phyloP scores from a whole-genome alignment of 2,888 invertebrate genomes.

The Hermaeophaga mercurialis region DNA sequence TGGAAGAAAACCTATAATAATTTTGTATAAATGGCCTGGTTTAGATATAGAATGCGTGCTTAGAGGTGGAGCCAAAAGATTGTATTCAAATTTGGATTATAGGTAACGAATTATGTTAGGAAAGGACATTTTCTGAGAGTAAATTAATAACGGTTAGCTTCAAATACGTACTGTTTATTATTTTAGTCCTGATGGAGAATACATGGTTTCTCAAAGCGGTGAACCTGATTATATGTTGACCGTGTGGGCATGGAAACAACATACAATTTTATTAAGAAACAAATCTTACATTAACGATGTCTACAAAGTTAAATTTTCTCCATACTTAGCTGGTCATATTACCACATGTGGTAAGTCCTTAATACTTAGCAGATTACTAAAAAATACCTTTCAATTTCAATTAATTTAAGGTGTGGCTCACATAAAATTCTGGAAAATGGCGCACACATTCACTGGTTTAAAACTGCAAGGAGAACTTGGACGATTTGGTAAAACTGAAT shows the following conservation, averaged over 20 bases:
- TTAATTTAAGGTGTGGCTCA: constrained; percentile 70
- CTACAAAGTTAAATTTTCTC: constrained; percentile 79
- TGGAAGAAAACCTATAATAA: constrained; percentile 72
- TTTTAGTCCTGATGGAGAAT: constrained; percentile 76
- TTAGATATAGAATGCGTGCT: constrained; percentile 77
- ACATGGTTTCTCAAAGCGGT: constrained; percentile 82
- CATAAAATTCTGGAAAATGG: constrained; percentile 94
- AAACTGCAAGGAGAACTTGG: constrained; percentile 89
- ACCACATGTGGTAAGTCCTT: constrained; percentile 70
- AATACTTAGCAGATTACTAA: too few species aligned
- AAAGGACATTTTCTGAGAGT: too few species aligned
- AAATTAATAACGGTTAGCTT: too few species aligned
- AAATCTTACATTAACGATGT: constrained; percentile 86
- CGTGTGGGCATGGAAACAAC: constrained; percentile 85
- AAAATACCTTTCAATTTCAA: too few species aligned
- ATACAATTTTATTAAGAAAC: constrained; percentile 75
- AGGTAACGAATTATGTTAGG: constrained; percentile 63
- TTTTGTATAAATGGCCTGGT: constrained; percentile 83
- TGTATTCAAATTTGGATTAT: constrained; percentile 75
- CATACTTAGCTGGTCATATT: constrained; percentile 77
- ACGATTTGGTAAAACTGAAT: constrained; percentile 90
- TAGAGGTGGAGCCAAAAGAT: constrained; percentile 73
- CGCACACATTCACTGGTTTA: constrained; percentile 85
- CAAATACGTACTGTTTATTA: too few species aligned
- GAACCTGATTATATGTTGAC: constrained; percentile 87